Conservation (phyloP, 2,888 invertebrate genomes). For the Tetramorium bicarinatum region DNA sequence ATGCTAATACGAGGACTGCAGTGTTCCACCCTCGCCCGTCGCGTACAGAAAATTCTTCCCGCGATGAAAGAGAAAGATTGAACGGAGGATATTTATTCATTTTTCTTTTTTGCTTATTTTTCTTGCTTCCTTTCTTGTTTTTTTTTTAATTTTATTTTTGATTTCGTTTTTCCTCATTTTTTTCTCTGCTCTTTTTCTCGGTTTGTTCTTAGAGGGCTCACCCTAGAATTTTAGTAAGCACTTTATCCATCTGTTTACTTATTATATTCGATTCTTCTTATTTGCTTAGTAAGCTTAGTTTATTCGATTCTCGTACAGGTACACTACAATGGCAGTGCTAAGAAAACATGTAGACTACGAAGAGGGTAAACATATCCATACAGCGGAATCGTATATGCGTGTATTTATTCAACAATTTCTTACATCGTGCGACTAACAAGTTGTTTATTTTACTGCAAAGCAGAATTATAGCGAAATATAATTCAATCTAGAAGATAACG, state of each 20-base stretch:
- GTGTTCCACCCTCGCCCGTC: neutral
- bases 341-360: neutral
- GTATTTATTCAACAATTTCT: constrained; percentile 20
- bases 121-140: neutral
- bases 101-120: neutral
- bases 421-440: neutral
- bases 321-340: neutral
- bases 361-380: neutral
- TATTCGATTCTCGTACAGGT: neutral
- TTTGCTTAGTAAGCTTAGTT: too few species aligned
- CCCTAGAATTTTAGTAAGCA: neutral
- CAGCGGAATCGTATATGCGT: neutral
- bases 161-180: neutral
- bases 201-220: neutral
- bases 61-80: too few species aligned
- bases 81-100: neutral
- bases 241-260: neutral
- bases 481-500: neutral
- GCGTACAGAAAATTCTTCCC: neutral
- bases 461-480: neutral
- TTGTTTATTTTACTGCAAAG: neutral
- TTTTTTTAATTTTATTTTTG: neutral
- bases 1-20: neutral
- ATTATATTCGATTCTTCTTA: neutral
- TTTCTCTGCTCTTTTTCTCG: neutral